phyloP scores from a whole-genome alignment of 2,888 invertebrate genomes.

The Marasmarcha lunaedactyla region DNA sequence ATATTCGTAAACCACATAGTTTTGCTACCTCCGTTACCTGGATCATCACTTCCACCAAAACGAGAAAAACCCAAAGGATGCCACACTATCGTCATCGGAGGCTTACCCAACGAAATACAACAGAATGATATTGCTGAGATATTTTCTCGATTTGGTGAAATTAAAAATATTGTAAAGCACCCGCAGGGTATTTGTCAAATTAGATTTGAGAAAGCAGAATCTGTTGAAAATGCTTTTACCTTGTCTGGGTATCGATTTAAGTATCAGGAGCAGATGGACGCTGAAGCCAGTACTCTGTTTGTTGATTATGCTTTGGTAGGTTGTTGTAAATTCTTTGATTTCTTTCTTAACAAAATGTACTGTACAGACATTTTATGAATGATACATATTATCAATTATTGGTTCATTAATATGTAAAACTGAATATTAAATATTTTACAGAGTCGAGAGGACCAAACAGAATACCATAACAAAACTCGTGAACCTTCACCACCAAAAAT shows the following conservation, averaged over 20 bases:
- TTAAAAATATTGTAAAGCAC: slow-evolving; percentile 73
- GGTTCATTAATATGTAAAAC: too few species aligned
- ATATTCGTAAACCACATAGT: slow-evolving; percentile 78
- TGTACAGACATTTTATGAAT: too few species aligned
- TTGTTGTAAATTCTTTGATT: slow-evolving; percentile 15
- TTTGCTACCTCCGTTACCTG: slow-evolving; percentile 87
- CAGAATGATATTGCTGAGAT: slow-evolving; percentile 87
- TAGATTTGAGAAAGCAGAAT: slow-evolving; percentile 82
- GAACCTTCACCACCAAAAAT: slow-evolving; percentile 88
- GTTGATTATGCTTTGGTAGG: slow-evolving; percentile 84
- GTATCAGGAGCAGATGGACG: slow-evolving; percentile 76
- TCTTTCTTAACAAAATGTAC: too few species aligned
- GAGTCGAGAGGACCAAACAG: slow-evolving; percentile 92
- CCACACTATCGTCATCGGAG: slow-evolving; percentile 91
- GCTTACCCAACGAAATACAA: slow-evolving; percentile 86
- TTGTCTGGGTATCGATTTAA: slow-evolving; percentile 84
- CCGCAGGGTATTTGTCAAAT: slow-evolving; percentile 94
- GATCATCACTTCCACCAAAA: slow-evolving; percentile 82
- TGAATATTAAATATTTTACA: slow-evolving; percentile 30
- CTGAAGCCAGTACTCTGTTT: slow-evolving; percentile 82
- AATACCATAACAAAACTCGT: slow-evolving; percentile 80
- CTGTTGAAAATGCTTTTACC: slow-evolving; percentile 87
- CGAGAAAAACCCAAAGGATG: slow-evolving; percentile 90
- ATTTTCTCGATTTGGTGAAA: slow-evolving; percentile 78
- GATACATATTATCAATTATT: too few species aligned